A percentile compares a stretch with the other conserved stretches of the same genome.
phyloP scores from a whole-genome alignment of 37 sponge, comb jelly and placozoan genomes.

The Agelas oroides region DNA sequence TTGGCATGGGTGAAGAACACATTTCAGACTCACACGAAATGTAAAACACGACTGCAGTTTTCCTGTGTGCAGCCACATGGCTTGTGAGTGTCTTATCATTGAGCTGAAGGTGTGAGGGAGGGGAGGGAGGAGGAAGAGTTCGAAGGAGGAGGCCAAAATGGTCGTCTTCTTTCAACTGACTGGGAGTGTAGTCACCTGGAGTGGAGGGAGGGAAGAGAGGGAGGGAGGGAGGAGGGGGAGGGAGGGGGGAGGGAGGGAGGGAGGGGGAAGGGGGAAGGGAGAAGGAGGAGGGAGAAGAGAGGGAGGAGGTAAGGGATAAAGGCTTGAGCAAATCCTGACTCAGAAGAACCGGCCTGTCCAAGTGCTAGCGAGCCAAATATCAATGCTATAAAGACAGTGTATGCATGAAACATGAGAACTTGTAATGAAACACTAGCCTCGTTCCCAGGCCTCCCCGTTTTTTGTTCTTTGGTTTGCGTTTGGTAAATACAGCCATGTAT shows the following conservation, averaged over 20 bases:
- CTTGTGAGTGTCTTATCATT: conserved; percentile 24
- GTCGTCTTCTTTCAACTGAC: conserved; percentile 29
- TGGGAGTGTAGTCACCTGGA: neutral
- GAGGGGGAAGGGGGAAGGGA: neutral
- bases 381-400: neutral
- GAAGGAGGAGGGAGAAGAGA: neutral
- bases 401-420: neutral
- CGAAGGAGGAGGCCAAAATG: conserved; percentile 5
- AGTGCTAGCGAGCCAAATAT: neutral
- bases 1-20: too few species aligned
- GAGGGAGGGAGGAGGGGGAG: neutral
- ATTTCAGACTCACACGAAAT: conserved; percentile 31
- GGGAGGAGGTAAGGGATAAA: neutral
- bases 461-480: too few species aligned
- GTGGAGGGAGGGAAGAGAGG: neutral
- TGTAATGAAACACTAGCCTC: too few species aligned
- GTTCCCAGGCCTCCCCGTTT: too few species aligned
- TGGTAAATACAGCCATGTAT: too few species aligned
- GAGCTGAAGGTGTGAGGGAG: conserved; percentile 4
- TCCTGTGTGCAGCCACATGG: conserved; percentile 3
- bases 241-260: neutral
- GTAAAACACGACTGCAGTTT: conserved; percentile 47
- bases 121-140: neutral
- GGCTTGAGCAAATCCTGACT: neutral
- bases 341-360: neutral